Base-by-base conservation (phyloP, 1,140 invertebrate genomes). In the Coptotermes formosanus region DNA sequence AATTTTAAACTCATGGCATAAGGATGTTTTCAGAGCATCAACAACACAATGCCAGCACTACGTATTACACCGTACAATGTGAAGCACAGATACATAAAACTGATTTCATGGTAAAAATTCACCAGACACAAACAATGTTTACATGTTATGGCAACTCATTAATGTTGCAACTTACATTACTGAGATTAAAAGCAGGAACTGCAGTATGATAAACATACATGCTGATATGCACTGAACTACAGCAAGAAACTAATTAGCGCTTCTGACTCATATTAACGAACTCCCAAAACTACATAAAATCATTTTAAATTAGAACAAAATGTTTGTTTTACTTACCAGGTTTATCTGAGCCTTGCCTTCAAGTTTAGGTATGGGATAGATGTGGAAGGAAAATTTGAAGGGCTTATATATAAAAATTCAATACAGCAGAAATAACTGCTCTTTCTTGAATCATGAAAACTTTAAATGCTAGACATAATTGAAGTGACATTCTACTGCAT, bases 261-360 rank as follows among this genome's bases (percentile, higher is more conserved):
- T 75, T 75, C 64, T 30, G 8, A 64, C 25, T 75, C 25, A 30
- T 30, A 30, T 75, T 16, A 45, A 87, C 25, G 11, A 69, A 85
- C 86, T 87, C 86, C 86, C 86, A 87, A 87, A 87, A 87, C 86
- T 87, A 87, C 86, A 84, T 25, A 82, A 59, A 52, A 81, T 43
- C 85, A 82, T 44, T 83, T 59, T 82, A 2, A n/a, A 85, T 59
- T 85, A 85, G 25, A 81, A 44, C 43, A 48, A 52, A 48, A 85
- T 32, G n/a, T 82, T 30, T 32, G 45, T 85, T 83, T 85, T 85
- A 87, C 86, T 87, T 85, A 87, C 86, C 86, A 85, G 55, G 59
- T 81, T 25, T 84, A 4, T 82, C 59, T 85, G 38, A 85, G 86
- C 86, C 84, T 84, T 87, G 86, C 86, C 86, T 82, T 87, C 82